Conservation (phyloP, 2,888 invertebrate species). For the Ferrisia virgata region DNA sequence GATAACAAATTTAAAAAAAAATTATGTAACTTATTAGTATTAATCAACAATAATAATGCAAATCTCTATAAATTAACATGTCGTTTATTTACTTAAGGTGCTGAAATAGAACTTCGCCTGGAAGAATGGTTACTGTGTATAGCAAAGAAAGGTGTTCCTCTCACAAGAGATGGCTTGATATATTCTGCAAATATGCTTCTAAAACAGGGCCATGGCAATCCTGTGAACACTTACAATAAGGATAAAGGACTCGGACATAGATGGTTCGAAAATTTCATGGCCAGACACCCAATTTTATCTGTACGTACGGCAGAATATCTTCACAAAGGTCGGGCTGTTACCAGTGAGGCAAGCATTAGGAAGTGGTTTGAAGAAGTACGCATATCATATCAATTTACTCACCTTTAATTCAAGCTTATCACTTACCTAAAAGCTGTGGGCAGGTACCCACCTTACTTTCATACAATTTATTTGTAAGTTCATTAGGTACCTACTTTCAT, state of each 20-base stretch:
- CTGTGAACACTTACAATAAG: slow-evolving; percentile 39
- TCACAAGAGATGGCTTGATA: neutral
- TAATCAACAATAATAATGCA: neutral
- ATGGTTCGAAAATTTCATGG: slow-evolving; percentile 52
- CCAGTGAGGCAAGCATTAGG: slow-evolving; percentile 50
- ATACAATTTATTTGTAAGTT: neutral
- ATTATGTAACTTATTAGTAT: neutral
- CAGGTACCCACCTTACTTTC: neutral
- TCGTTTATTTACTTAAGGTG: neutral
- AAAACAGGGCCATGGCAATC: neutral
- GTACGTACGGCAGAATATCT: slow-evolving; percentile 51
- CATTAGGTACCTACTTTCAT: too few relatives aligned
- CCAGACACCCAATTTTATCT: slow-evolving; percentile 51
- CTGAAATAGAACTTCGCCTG: neutral
- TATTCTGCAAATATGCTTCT: neutral
- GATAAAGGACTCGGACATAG: slow-evolving; percentile 52
- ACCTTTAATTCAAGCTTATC: neutral
- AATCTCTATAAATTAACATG: neutral
- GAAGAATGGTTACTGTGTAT: neutral
- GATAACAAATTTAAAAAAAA: too few relatives aligned
- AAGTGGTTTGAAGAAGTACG: slow-evolving; percentile 51
- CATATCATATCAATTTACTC: neutral
- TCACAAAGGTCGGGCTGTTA: slow-evolving; percentile 49
- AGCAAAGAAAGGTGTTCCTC: neutral
- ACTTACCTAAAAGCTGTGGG: neutral